Percentiles rank a stretch among this genome's conserved stretches.
Evolutionary conservation across 2,888 invertebrate genomes (phyloP).

Genomic region (Pterostichus niger): DNA sequence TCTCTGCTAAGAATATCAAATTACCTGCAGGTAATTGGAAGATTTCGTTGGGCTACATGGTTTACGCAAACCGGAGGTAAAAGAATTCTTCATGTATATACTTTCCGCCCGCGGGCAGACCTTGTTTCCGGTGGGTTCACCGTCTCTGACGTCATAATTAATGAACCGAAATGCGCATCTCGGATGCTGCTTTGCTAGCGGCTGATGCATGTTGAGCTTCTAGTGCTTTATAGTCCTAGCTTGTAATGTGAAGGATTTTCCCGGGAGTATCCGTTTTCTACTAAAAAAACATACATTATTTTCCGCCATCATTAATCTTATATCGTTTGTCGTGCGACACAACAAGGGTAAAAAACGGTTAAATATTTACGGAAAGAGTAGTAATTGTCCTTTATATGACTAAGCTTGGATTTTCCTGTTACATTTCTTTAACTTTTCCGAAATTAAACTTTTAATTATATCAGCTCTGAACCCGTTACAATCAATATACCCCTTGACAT

Average conservation of each 20-base stretch:
- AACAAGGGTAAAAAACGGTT: conserved; percentile 3
- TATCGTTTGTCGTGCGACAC: conserved; percentile 21
- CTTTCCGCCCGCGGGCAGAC: conserved; percentile 48
- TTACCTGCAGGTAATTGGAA: neutral
- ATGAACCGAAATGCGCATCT: conserved; percentile 58
- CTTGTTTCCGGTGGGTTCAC: conserved; percentile 54
- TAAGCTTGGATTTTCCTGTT: conserved; percentile 26
- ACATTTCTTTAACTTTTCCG: neutral
- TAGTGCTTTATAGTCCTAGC: neutral
- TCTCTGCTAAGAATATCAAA: neutral
- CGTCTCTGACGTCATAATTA: conserved; percentile 57
- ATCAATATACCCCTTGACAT: too few relatives aligned
- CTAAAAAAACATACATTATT: conserved; percentile 19
- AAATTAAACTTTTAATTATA: neutral
- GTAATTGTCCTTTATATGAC: conserved; percentile 32
- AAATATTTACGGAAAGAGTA: conserved; percentile 26
- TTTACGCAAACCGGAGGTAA: conserved; percentile 46
- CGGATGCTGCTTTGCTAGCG: conserved; percentile 25
- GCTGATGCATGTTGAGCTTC: conserved; percentile 38
- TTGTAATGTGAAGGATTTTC: conserved; percentile 39
- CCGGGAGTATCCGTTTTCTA: neutral
- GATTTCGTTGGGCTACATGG: neutral
- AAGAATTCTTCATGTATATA: conserved; percentile 61
- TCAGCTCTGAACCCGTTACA: too few relatives aligned
- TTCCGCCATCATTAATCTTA: conserved; percentile 43